phyloP scores from a whole-genome alignment of 1,140 invertebrate species.

The Micrasema minimum region DNA sequence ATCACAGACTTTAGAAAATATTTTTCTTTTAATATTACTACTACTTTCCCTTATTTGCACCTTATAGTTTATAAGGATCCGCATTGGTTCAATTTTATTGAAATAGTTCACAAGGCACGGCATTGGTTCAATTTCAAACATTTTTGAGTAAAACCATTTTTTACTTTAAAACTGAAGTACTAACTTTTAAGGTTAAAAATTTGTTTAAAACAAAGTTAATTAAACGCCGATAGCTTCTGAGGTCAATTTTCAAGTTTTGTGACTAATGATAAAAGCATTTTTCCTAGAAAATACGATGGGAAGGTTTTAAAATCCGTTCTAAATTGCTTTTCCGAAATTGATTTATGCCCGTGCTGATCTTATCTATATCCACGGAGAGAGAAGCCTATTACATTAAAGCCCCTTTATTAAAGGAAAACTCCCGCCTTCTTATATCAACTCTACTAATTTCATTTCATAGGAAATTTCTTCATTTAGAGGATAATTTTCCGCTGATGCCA shows the following conservation, averaged over 20 bases:
- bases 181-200: too few species aligned
- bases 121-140: too few species aligned
- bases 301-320: constrained; percentile 51
- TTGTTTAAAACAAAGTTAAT: too few species aligned
- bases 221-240: not conserved
- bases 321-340: constrained; percentile 55
- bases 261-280: constrained; percentile 29
- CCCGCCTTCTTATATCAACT: constrained; percentile 29
- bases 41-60: too few species aligned
- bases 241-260: not conserved
- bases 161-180: too few species aligned
- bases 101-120: too few species aligned
- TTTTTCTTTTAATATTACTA: too few species aligned
- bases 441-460: constrained; percentile 32
- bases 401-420: constrained; percentile 44
- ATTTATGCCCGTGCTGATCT: constrained; percentile 52
- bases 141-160: too few species aligned
- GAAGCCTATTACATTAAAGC: constrained; percentile 51
- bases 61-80: too few species aligned
- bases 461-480: constrained; percentile 35
- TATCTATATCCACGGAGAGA: constrained; percentile 48
- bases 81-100: too few species aligned
- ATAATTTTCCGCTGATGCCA: constrained; percentile 30
- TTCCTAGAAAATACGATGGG: constrained; percentile 35
- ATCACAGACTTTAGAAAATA: too few species aligned